Percentiles rank a stretch among this genome's conserved stretches.
These are phyloP conservation scores for Stenoptilia bipunctidactyla DNA, from an alignment of 2,888 invertebrate genomes.

Conservation along the genomic window DNA sequence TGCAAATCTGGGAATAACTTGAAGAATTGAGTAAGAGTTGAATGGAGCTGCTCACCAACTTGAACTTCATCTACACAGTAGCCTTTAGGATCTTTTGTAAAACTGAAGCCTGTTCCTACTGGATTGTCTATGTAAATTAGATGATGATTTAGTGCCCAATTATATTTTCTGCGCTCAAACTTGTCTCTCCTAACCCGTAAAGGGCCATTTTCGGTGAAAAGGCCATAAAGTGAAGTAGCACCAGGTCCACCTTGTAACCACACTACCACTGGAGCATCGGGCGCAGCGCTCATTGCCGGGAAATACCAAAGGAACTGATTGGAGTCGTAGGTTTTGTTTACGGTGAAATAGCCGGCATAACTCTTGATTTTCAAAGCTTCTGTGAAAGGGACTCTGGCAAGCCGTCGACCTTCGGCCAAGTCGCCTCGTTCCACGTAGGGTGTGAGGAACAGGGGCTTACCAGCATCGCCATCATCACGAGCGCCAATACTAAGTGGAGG, in stretches of 20 bases:
- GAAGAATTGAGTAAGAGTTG: constrained; percentile 85
- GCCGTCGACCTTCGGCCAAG: constrained; percentile 73
- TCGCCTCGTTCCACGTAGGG: constrained; percentile 80
- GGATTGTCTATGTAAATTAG: constrained; percentile 94
- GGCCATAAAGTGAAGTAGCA: constrained; percentile 81
- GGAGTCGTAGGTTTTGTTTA: constrained; percentile 80
- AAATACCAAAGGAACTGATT: constrained; percentile 96
- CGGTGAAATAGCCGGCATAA: constrained; percentile 87
- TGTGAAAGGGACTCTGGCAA: constrained; percentile 70
- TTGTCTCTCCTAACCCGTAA: constrained; percentile 36
- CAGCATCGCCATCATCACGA: constrained; percentile 43
- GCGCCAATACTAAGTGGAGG: constrained; percentile 38
- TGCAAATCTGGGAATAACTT: constrained; percentile 83
- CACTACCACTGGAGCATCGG: constrained; percentile 78
- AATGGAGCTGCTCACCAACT: constrained; percentile 84
- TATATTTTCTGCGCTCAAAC: constrained; percentile 75
- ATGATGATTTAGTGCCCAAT: constrained; percentile 85
- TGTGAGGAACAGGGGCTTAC: constrained; percentile 80
- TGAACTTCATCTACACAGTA: constrained; percentile 84
- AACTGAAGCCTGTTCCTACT: constrained; percentile 93
- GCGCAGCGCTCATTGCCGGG: constrained; percentile 74
- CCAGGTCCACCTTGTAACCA: constrained; percentile 93
- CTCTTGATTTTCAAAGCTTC: constrained; percentile 74
- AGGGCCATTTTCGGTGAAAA: constrained; percentile 90
- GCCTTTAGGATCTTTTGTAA: constrained; percentile 81